Evolutionary conservation across 1,140 invertebrate genomes (phyloP).

Genomic region (Nomia melanderi): DNA sequence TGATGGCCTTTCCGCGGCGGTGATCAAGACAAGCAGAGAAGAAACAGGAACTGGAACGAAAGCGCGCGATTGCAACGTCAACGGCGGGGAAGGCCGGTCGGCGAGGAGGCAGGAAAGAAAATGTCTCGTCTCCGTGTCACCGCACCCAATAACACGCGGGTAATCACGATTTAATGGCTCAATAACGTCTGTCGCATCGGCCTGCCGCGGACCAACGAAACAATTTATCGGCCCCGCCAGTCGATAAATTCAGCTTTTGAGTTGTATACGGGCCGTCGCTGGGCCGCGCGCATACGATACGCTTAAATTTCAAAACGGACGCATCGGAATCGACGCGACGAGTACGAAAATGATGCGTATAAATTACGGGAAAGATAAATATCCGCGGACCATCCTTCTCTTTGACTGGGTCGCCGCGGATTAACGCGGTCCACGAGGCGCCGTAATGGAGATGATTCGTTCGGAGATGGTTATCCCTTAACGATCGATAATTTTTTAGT

Average conservation of each 20-base stretch:
- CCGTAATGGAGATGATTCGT: too few species aligned
- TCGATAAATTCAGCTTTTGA: constrained; percentile 77
- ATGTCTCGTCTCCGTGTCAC: constrained; percentile 68
- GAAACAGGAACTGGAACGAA: too few species aligned
- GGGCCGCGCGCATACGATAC: constrained; percentile 17
- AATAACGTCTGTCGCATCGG: constrained; percentile 74
- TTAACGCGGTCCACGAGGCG: too few species aligned
- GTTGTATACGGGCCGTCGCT: constrained; percentile 60
- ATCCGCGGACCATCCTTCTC: constrained; percentile 9
- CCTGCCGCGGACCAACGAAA: constrained; percentile 68
- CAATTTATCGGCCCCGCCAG: constrained; percentile 74
- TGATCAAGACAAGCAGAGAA: too few species aligned
- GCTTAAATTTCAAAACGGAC: constrained; percentile 55
- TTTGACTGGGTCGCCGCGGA: too few species aligned
- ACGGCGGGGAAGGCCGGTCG: neutral
- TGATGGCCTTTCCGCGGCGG: too few species aligned
- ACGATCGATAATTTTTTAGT: too few species aligned
- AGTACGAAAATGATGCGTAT: constrained; percentile 56
- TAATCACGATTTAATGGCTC: constrained; percentile 79
- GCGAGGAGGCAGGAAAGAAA: constrained; percentile 54
- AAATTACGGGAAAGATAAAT: constrained; percentile 54
- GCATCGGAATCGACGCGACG: constrained; percentile 45
- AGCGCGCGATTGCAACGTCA: too few species aligned
- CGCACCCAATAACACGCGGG: constrained; percentile 73
- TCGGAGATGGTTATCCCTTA: too few species aligned